Conservation (phyloP, 2,797 vertebrate genomes). For the Lagorchestes hirsutus region DNA sequence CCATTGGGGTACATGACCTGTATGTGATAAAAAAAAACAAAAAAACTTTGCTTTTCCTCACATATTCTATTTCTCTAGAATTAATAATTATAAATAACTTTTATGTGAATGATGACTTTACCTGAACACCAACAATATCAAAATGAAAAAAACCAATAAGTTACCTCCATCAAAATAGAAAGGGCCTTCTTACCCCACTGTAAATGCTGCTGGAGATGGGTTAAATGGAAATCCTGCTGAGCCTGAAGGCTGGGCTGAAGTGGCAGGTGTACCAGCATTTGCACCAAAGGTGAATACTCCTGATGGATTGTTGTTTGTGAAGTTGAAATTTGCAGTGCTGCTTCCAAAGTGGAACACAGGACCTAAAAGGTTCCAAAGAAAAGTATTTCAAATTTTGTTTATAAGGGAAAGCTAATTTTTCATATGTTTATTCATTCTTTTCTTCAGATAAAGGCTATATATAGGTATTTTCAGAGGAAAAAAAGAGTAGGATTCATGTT, state of each 20-base stretch:
- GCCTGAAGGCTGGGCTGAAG: constrained; percentile 86
- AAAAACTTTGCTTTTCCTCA: neutral
- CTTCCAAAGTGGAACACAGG: constrained; percentile 93
- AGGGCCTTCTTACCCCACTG: constrained; percentile 90
- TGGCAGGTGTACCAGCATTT: constrained; percentile 83
- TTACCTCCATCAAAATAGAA: constrained; percentile 13
- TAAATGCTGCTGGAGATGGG: constrained; percentile 86
- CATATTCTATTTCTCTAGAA: neutral
- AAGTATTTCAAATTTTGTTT: neutral
- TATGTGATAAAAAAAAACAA: neutral
- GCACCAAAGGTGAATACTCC: constrained; percentile 93
- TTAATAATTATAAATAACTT: neutral
- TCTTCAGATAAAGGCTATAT: too few relatives aligned
- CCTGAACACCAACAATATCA: neutral
- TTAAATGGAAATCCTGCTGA: constrained; percentile 89
- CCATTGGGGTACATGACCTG: neutral
- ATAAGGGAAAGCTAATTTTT: constrained; percentile 15
- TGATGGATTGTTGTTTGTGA: constrained; percentile 84
- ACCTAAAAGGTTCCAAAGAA: constrained; percentile 82
- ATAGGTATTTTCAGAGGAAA: constrained; percentile 25
- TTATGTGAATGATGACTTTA: neutral
- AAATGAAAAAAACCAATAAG: neutral
- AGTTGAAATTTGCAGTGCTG: constrained; percentile 89
- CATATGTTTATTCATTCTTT: constrained; percentile 5
- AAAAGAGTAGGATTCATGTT: constrained; percentile 10